A percentile compares a stretch with the other conserved stretches of the same genome.
These are phyloP conservation scores for Squalus acanthias DNA, from an alignment of 2,797 vertebrate species.

Conservation along the genomic window DNA sequence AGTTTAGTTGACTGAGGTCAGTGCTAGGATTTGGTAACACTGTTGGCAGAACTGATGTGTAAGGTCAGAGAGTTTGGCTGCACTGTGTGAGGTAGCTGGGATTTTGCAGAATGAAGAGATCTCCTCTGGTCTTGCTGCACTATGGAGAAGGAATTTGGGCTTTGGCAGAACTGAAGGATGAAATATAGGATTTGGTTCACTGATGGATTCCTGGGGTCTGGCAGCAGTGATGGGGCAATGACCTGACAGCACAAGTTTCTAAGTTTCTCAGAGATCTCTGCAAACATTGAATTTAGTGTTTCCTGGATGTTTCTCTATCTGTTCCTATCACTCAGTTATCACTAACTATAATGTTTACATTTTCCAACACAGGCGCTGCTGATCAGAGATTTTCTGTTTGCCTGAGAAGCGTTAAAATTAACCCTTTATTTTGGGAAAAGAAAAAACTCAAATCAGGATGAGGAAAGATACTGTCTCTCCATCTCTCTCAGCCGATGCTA, in stretches of 20 bases:
- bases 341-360: background rate
- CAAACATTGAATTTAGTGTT: background rate
- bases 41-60: background rate
- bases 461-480: background rate
- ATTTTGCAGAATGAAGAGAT: background rate
- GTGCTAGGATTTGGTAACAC: background rate
- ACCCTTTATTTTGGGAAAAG: background rate
- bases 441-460: background rate
- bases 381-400: background rate
- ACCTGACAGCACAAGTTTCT: background rate
- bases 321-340: background rate
- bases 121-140: background rate
- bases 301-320: background rate
- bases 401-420: background rate
- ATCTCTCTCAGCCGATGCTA: background rate
- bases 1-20: background rate
- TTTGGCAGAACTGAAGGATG: background rate
- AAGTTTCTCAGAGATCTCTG: background rate
- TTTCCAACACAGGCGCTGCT: background rate
- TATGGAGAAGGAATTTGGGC: background rate
- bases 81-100: background rate
- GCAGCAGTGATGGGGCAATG: background rate
- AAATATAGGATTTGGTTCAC: slow-evolving; percentile 1
- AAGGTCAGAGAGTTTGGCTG: background rate
- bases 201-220: background rate